A percentile compares a stretch with the other conserved stretches of the same genome.
phyloP scores from a whole-genome alignment of 2,888 invertebrate species.

The Cyclophora albipunctata region DNA sequence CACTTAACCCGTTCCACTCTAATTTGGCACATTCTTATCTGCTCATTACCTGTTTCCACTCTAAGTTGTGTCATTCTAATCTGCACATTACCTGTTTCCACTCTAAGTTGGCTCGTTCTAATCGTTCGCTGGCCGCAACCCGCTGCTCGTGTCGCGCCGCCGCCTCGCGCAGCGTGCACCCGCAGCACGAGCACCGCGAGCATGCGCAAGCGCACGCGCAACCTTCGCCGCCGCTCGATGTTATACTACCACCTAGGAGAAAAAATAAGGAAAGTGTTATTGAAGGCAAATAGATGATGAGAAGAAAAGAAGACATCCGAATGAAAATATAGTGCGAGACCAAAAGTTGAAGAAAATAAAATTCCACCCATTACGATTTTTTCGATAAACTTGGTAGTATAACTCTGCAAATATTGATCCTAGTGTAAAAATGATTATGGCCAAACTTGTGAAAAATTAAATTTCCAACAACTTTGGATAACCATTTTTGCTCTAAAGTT shows the following conservation, averaged over 20 bases:
- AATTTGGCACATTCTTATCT: too few species aligned
- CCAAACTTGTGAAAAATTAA: too few species aligned
- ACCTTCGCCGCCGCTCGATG: slow-evolving; percentile 13
- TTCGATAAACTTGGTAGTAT: too few species aligned
- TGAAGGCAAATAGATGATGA: too few species aligned
- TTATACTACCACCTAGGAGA: slow-evolving; percentile 8
- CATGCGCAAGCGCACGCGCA: slow-evolving; percentile 39
- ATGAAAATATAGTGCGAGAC: slow-evolving; percentile 1
- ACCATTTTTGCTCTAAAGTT: too few species aligned
- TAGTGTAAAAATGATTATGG: too few species aligned
- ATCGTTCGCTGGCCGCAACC: slow-evolving; percentile 84
- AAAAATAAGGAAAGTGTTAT: background rate
- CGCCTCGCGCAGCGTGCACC: slow-evolving; percentile 80
- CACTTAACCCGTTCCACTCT: too few species aligned
- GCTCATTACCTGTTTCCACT: slow-evolving; percentile 81
- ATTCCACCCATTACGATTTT: too few species aligned
- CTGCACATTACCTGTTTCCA: slow-evolving; percentile 79
- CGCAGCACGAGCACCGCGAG: slow-evolving; percentile 54
- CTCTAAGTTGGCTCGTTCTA: slow-evolving; percentile 87
- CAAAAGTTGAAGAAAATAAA: too few species aligned
- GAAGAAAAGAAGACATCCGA: slow-evolving; percentile 3
- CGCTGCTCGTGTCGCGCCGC: slow-evolving; percentile 88
- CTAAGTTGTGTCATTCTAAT: slow-evolving; percentile 61
- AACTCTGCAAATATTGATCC: too few species aligned
- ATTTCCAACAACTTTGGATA: too few species aligned